A percentile compares a stretch with the other conserved stretches of the same genome.
These are phyloP conservation scores for Intellagama lesueurii DNA, from an alignment of 2,797 vertebrate genomes.

Conservation along the genomic window DNA sequence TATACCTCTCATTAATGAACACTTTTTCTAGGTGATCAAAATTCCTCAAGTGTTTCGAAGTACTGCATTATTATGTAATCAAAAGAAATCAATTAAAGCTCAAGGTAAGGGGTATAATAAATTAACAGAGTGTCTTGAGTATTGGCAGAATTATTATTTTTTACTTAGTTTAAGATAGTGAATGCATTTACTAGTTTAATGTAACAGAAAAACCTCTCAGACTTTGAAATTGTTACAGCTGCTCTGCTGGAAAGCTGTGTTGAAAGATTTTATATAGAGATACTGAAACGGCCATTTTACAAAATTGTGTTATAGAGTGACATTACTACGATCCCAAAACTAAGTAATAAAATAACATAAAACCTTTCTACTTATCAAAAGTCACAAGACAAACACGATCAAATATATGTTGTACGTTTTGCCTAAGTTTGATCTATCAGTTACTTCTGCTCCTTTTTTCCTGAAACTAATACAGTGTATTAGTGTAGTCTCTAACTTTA, in stretches of 20 bases:
- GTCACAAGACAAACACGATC: background rate
- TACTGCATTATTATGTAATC: conserved; percentile 7
- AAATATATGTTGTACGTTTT: background rate
- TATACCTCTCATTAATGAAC: background rate
- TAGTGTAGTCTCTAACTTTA: too few relatives aligned
- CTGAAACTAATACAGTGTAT: too few relatives aligned
- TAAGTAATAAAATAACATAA: background rate
- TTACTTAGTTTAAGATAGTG: conserved; percentile 2
- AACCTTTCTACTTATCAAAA: background rate
- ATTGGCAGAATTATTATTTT: background rate
- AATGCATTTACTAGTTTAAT: background rate
- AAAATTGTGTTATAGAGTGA: background rate
- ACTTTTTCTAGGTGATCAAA: background rate
- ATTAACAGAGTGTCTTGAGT: conserved; percentile 2
- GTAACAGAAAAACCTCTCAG: background rate
- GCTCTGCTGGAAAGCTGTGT: background rate
- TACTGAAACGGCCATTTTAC: background rate
- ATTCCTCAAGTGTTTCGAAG: background rate
- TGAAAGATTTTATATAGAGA: conserved; percentile 5
- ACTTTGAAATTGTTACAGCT: background rate
- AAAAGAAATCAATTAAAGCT: conserved; percentile 31
- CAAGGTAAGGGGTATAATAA: conserved; percentile 14
- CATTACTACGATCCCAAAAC: background rate
- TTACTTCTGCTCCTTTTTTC: background rate
- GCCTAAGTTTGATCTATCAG: background rate